A percentile compares a stretch with the other conserved stretches of the same genome.
Conservation (phyloP, 2,888 invertebrate genomes). For the Erannis defoliaria region DNA sequence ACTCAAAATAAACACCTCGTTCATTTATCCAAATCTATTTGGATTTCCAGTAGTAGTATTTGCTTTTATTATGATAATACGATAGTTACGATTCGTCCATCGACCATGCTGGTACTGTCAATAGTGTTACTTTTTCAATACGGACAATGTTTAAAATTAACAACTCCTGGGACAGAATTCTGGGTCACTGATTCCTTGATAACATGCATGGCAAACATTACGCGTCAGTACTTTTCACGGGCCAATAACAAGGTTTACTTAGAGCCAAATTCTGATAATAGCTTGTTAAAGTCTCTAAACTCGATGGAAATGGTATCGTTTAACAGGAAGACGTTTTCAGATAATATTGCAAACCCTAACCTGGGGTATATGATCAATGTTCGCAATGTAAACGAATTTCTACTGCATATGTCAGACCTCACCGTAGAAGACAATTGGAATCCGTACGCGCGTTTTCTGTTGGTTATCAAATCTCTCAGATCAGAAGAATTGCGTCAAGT, state of each 20-base stretch:
- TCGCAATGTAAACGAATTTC: slow-evolving; percentile 43
- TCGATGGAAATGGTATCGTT: slow-evolving; percentile 20
- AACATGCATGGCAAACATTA: slow-evolving; percentile 40
- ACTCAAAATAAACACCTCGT: neutral
- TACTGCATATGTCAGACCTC: slow-evolving; percentile 41
- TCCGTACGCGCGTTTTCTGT: slow-evolving; percentile 58
- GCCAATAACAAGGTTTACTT: slow-evolving; percentile 40
- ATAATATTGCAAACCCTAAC: neutral
- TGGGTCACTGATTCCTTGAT: neutral
- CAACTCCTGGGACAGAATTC: neutral
- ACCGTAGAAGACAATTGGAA: slow-evolving; percentile 57
- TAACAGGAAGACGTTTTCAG: neutral
- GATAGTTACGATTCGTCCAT: neutral
- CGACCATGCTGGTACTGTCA: slow-evolving; percentile 41
- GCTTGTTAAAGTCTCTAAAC: slow-evolving; percentile 44
- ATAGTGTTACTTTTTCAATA: slow-evolving; percentile 23
- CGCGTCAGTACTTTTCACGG: slow-evolving; percentile 43
- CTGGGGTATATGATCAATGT: slow-evolving; percentile 54
- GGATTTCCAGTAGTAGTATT: neutral
- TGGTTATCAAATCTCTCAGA: slow-evolving; percentile 51
- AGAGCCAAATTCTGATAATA: slow-evolving; percentile 30
- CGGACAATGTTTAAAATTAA: slow-evolving; percentile 13
- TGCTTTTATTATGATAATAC: neutral
- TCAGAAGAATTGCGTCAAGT: slow-evolving; percentile 46
- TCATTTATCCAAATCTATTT: neutral